Percentiles rank a stretch among this genome's conserved stretches.
Conservation (phyloP, 2,888 invertebrate genomes). For the Eupithecia exiguata region DNA sequence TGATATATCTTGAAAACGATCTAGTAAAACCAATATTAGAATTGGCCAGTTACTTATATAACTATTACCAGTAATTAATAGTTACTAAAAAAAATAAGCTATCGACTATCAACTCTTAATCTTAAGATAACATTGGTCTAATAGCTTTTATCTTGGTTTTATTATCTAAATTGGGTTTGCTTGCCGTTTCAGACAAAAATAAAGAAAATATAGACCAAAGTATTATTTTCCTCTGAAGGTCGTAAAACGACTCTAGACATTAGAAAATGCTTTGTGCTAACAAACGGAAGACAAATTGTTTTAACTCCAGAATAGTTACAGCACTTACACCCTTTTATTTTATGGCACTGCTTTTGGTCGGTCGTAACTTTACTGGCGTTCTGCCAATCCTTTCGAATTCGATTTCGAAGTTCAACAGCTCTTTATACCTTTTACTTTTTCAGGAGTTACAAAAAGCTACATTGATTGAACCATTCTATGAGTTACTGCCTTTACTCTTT, state of each 20-base stretch:
- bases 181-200: constrained; percentile 22
- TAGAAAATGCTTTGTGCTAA: constrained; percentile 5
- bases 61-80: too few relatives aligned
- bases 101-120: neutral
- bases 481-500: neutral
- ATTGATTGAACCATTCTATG: constrained; percentile 17
- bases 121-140: neutral
- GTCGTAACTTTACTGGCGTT: constrained; percentile 31
- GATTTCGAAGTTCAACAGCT: constrained; percentile 27
- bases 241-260: constrained; percentile 2
- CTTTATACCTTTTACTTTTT: constrained; percentile 26
- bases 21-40: neutral
- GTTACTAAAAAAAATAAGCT: neutral
- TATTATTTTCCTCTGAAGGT: neutral
- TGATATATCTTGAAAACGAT: neutral
- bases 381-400: constrained; percentile 30
- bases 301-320: constrained; percentile 15
- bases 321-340: constrained; percentile 24
- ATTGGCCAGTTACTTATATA: neutral
- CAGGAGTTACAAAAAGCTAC: constrained; percentile 7
- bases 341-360: constrained; percentile 27
- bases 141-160: constrained; percentile 13
- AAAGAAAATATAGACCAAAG: neutral
- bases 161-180: constrained; percentile 15
- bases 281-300: constrained; percentile 7